Evolutionary conservation across 2,113 vertebrate species (phyloP).

Genomic region (Turnix velox): DNA sequence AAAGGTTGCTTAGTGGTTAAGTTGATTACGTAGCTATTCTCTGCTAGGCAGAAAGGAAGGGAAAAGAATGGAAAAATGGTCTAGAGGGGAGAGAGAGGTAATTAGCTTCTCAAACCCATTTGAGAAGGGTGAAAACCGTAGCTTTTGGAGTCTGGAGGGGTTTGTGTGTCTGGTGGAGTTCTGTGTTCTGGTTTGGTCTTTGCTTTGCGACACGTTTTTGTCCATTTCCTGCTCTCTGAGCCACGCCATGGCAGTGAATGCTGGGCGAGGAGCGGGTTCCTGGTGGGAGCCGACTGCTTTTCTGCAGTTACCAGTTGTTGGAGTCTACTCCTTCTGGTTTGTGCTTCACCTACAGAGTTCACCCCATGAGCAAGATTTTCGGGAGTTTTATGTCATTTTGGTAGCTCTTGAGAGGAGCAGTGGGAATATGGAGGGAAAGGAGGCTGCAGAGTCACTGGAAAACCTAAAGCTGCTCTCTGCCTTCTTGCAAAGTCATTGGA

Average conservation of each 20-base stretch:
- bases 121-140: not conserved
- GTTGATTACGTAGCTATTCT: not conserved
- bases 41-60: not conserved
- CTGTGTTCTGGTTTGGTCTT: not conserved
- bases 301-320: not conserved
- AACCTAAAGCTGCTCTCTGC: not conserved
- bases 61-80: not conserved
- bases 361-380: not conserved
- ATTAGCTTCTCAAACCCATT: rapidly evolving
- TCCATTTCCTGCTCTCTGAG: not conserved
- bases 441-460: not conserved
- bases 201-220: not conserved
- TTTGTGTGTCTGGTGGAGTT: not conserved
- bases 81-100: not conserved
- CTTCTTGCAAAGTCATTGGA: too few relatives aligned
- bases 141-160: not conserved
- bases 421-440: rapidly evolving
- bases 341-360: not conserved
- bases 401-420: not conserved
- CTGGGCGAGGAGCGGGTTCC: not conserved
- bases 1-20: not conserved
- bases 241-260: rapidly evolving
- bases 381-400: not conserved
- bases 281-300: not conserved
- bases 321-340: rapidly evolving